These are phyloP conservation scores for Polyploca ridens DNA, from an alignment of 2,888 invertebrate species.

Conservation along the genomic window DNA sequence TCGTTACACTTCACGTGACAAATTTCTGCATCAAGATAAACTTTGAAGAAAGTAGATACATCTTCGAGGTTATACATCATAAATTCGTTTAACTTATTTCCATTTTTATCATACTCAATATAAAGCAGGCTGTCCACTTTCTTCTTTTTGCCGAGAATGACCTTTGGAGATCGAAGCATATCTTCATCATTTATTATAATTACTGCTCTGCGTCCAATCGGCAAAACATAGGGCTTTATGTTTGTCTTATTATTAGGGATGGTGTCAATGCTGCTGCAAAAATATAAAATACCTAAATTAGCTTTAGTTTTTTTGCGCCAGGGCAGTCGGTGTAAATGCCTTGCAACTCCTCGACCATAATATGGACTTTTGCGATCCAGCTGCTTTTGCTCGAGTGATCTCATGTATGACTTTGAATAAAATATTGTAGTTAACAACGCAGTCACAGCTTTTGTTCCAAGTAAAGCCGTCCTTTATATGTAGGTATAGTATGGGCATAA, in stretches of 20 bases:
- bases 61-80: constrained; percentile 56
- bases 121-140: constrained; percentile 46
- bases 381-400: no score
- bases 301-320: no score
- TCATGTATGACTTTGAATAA: no score
- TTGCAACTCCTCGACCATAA: no score
- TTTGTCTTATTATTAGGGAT: not conserved
- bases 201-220: constrained; percentile 30
- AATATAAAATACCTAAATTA: not conserved
- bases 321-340: no score
- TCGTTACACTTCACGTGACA: constrained; percentile 44
- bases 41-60: constrained; percentile 54
- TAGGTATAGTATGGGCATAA: no score
- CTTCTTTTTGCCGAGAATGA: not conserved
- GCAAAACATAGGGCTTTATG: constrained; percentile 10
- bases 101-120: constrained; percentile 49
- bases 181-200: constrained; percentile 41
- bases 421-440: no score
- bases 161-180: constrained; percentile 8
- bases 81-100: constrained; percentile 35
- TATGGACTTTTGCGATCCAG: no score
- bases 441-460: no score
- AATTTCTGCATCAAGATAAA: constrained; percentile 49
- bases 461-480: no score
- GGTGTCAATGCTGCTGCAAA: not conserved